Base-by-base conservation (phyloP, 2,797 vertebrate genomes). In the Leontocebus nigricollis region DNA sequence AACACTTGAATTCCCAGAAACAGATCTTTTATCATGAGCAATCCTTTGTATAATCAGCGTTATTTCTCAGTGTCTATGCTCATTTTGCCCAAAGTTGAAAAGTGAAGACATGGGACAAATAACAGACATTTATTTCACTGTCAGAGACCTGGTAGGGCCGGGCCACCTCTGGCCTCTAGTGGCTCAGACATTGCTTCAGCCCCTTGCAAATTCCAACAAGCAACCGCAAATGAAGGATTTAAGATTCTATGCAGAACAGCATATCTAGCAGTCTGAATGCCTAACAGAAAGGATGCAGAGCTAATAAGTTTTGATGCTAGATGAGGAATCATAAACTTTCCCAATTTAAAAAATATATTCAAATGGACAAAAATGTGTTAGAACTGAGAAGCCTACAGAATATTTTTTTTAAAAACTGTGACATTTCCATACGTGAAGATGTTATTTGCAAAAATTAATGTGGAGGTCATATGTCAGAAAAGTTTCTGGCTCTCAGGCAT, bases 1-100 rank as follows among this genome's bases (percentile, higher is more conserved):
- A 98, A 98, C 97, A 89, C 96, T 97, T 97, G 98, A 97, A 98
- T 97, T 98, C 98, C 98, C 97, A 98, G 97, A 97, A 98, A 98
- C 76, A 98, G 72, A 96, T 98, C 95, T 97, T 98, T 98, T 98
- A 98, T 97, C 97, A 88, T 95, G 90, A 97, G 61, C n/a, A 61
- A 97, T 98, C 72, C 93, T 98, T 97, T 97, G 97, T 96, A 93
- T 97, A 98, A 98, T 97, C 85, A 96, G 79, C 10, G 1, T 95
- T 98, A 94, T 98, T 98, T 98, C 97, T 98, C 96, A 91, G 55
- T 92, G 77, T 93, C 93, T 83, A 14, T 15, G 20, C 93, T 98
- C 96, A 90, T 98, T 80, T 93, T 83, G 80, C 33, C 86, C 57
- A 70, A 85, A 81, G 84, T 84, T 96, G 8, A 95, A 97, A 97